A percentile compares a stretch with the other conserved stretches of the same genome.
phyloP scores from a whole-genome alignment of 2,113 vertebrate species.

The Myotis yumanensis region DNA sequence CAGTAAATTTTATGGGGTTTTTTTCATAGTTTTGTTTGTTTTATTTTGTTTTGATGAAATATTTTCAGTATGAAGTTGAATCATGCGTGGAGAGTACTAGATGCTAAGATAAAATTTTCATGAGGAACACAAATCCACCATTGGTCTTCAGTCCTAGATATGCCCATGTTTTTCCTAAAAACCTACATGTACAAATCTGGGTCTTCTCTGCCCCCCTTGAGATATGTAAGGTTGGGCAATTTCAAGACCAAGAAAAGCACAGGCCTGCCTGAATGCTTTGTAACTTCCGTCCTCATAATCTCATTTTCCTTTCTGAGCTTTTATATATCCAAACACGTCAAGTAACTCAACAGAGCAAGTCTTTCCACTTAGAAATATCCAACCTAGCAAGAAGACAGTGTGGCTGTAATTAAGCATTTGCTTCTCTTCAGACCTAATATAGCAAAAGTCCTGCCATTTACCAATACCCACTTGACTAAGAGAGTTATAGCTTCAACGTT shows the following conservation, averaged over 20 bases:
- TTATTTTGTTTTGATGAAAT: not conserved
- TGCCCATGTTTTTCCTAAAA: not conserved
- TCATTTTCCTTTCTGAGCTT: not conserved
- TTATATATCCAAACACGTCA: not conserved
- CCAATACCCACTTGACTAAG: not conserved
- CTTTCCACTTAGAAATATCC: not conserved
- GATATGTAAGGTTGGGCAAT: not conserved
- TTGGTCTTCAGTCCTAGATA: not conserved
- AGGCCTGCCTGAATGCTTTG: not conserved
- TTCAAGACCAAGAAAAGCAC: conserved; percentile 22
- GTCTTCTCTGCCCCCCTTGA: not conserved
- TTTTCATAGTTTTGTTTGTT: not conserved
- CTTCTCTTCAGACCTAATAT: not conserved
- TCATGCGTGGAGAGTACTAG: not conserved
- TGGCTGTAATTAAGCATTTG: not conserved
- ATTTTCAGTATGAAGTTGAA: not conserved
- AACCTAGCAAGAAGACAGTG: not conserved
- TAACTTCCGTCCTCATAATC: not conserved
- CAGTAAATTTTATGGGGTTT: no score
- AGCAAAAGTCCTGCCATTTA: not conserved
- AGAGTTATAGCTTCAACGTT: not conserved
- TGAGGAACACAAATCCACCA: not conserved
- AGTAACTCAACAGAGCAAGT: not conserved
- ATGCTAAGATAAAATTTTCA: not conserved
- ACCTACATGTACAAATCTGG: not conserved